Evolutionary conservation across 2,888 invertebrate species (phyloP).

Genomic region (Dromius quadrimaculatus): DNA sequence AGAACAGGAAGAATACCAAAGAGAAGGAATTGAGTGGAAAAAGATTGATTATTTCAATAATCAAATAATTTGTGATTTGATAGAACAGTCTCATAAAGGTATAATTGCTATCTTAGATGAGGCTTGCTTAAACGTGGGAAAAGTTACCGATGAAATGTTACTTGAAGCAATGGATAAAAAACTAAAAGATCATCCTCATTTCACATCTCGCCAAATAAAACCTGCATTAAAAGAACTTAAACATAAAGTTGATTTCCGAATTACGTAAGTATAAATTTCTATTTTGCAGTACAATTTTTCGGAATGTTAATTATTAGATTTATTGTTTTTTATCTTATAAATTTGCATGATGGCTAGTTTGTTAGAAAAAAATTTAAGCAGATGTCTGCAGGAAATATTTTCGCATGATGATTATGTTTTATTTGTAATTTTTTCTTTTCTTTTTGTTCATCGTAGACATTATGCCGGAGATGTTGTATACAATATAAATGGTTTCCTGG

Average conservation of each 20-base stretch:
- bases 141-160: conserved; percentile 86
- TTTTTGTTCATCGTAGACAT: conserved; percentile 71
- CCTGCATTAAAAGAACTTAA: conserved; percentile 84
- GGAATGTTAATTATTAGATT: conserved; percentile 18
- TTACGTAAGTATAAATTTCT: conserved; percentile 71
- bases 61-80: conserved; percentile 93
- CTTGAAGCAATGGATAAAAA: conserved; percentile 94
- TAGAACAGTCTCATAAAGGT: conserved; percentile 94
- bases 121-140: conserved; percentile 95
- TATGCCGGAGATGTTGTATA: conserved; percentile 98
- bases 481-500: conserved; percentile 89
- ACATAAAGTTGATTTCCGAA: conserved; percentile 83
- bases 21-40: conserved; percentile 96
- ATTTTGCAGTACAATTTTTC: conserved; percentile 17
- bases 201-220: conserved; percentile 86
- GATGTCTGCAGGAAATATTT: background rate
- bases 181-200: conserved; percentile 87
- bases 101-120: conserved; percentile 95
- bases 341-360: conserved; percentile 11
- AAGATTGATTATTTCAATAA: conserved; percentile 98
- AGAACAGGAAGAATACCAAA: conserved; percentile 96
- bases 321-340: conserved; percentile 14
- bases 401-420: background rate
- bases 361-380: conserved; percentile 13
- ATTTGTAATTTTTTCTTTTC: conserved; percentile 5